These are phyloP conservation scores for Caradrina clavipalpis DNA, from an alignment of 2,888 invertebrate species.

Conservation along the genomic window DNA sequence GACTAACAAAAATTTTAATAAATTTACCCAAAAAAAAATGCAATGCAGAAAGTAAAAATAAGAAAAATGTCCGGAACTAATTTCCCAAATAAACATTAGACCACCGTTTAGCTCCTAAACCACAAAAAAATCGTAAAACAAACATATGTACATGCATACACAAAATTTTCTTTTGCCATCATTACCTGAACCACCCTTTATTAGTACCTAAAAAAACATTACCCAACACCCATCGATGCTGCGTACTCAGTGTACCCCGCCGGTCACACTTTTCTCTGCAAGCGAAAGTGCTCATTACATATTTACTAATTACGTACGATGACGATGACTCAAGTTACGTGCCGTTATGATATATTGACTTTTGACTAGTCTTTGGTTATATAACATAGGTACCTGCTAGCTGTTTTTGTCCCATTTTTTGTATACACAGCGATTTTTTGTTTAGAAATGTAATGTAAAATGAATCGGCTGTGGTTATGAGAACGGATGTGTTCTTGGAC, in stretches of 20 bases:
- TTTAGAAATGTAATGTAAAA: not conserved
- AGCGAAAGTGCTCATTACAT: conserved; percentile 57
- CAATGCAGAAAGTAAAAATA: too few relatives aligned
- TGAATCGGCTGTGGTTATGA: not conserved
- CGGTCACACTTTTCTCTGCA: conserved; percentile 28
- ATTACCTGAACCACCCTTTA: too few relatives aligned
- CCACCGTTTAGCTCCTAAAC: too few relatives aligned
- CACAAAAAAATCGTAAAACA: too few relatives aligned
- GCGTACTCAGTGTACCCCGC: conserved; percentile 19
- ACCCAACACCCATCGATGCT: not conserved
- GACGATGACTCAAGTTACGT: conserved; percentile 32
- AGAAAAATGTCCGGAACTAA: too few relatives aligned
- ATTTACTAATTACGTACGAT: conserved; percentile 58
- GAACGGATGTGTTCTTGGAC: not conserved
- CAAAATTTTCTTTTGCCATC: too few relatives aligned
- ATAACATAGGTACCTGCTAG: conserved; percentile 19
- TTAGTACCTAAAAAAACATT: not conserved
- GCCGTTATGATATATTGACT: conserved; percentile 35
- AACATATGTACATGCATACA: too few relatives aligned
- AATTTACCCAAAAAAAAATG: too few relatives aligned
- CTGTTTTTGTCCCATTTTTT: conserved; percentile 26
- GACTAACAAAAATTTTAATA: too few relatives aligned
- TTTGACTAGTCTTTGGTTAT: conserved; percentile 20
- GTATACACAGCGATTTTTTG: not conserved
- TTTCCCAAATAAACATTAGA: too few relatives aligned